phyloP scores from a whole-genome alignment of 2,888 invertebrate genomes.

The Lycaena phlaeas region DNA sequence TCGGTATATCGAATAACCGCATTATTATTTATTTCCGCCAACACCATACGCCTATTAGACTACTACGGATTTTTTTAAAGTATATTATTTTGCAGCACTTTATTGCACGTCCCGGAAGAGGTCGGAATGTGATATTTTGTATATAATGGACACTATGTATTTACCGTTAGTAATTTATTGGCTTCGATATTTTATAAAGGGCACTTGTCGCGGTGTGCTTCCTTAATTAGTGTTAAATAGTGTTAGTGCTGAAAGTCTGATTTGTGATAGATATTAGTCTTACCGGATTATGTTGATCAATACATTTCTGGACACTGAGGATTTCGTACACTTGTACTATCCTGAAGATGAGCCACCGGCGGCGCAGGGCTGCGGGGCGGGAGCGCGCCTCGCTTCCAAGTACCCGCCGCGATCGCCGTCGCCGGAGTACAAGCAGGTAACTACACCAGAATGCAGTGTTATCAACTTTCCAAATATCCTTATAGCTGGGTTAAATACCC shows the following conservation, averaged over 20 bases:
- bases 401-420: conserved; percentile 56
- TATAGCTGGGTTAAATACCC: no score
- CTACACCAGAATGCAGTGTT: background rate
- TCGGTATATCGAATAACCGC: no score
- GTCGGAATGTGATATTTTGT: conserved; percentile 6
- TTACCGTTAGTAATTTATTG: conserved; percentile 5
- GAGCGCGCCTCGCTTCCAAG: conserved; percentile 62
- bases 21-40: background rate
- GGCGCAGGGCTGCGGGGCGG: conserved; percentile 58
- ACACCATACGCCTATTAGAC: background rate
- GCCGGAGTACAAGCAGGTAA: conserved; percentile 58
- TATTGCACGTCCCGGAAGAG: background rate
- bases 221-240: conserved; percentile 30
- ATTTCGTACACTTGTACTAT: conserved; percentile 68
- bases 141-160: conserved; percentile 4
- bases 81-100: background rate
- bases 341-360: conserved; percentile 59
- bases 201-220: conserved; percentile 1
- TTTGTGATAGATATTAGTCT: conserved; percentile 46
- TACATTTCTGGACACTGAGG: conserved; percentile 69
- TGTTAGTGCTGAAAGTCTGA: conserved; percentile 27
- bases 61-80: background rate
- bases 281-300: conserved; percentile 67
- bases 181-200: background rate
- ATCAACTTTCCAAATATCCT: no score